phyloP scores from a whole-genome alignment of 2,888 invertebrate genomes.

The Odontomyia ornata region DNA sequence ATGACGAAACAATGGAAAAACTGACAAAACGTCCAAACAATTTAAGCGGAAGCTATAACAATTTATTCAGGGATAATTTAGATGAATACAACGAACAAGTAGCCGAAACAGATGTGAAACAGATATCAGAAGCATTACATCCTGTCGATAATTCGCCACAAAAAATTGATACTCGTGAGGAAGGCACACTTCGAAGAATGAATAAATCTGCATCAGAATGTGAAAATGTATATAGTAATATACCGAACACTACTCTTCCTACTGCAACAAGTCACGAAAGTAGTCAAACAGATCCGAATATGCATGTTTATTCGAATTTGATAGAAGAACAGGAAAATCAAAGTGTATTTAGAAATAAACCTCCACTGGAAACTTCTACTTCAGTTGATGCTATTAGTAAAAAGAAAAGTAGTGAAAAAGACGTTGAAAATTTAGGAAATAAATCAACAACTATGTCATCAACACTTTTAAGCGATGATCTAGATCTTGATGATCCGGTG shows the following conservation, averaged over 20 bases:
- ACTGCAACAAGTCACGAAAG: constrained; percentile 47
- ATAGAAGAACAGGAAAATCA: constrained; percentile 56
- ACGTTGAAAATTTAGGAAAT: constrained; percentile 5
- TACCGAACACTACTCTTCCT: constrained; percentile 55
- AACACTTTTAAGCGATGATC: constrained; percentile 62
- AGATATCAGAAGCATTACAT: constrained; percentile 10
- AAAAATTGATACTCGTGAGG: not conserved
- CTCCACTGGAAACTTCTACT: not conserved
- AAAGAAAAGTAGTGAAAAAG: constrained; percentile 33
- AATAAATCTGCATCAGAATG: constrained; percentile 58
- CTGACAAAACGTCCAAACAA: constrained; percentile 54
- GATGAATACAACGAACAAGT: constrained; percentile 52
- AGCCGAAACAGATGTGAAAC: constrained; percentile 26
- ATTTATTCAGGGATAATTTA: constrained; percentile 62
- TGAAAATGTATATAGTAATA: constrained; percentile 64
- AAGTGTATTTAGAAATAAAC: not conserved
- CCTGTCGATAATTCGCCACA: not conserved
- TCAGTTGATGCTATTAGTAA: constrained; percentile 1
- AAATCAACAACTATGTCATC: constrained; percentile 56
- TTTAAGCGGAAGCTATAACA: constrained; percentile 63
- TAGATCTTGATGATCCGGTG: constrained; percentile 64
- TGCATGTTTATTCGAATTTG: constrained; percentile 64
- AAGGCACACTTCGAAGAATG: constrained; percentile 14
- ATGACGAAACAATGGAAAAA: constrained; percentile 59
- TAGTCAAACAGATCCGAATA: constrained; percentile 52